These are phyloP conservation scores for Alauda arvensis DNA, from an alignment of 2,797 vertebrate genomes.

Conservation along the genomic window DNA sequence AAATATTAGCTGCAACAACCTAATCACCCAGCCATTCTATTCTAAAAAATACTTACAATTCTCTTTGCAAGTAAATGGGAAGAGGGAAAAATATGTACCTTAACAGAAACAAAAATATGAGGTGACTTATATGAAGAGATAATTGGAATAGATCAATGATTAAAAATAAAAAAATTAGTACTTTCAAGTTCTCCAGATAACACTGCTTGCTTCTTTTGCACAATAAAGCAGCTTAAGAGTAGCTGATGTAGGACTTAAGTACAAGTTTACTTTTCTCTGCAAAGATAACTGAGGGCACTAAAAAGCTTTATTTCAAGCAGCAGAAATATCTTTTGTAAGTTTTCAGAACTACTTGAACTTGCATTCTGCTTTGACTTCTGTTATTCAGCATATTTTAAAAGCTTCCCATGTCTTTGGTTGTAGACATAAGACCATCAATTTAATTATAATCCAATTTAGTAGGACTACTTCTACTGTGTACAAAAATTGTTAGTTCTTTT, in stretches of 20 bases:
- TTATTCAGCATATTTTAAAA: neutral
- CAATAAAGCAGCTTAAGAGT: neutral
- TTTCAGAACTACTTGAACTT: neutral
- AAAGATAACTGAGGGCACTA: neutral
- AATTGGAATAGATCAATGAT: neutral
- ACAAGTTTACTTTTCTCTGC: neutral
- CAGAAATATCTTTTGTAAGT: neutral
- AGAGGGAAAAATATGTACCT: neutral
- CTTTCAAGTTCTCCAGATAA: neutral
- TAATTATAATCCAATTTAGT: neutral
- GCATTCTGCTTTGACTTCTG: neutral
- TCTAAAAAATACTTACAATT: neutral
- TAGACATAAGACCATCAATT: neutral
- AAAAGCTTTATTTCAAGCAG: neutral
- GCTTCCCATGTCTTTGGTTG: neutral
- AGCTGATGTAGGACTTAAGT: neutral
- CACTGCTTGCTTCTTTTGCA: neutral
- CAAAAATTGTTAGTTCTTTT: neutral
- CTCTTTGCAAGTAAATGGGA: neutral
- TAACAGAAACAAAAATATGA: neutral
- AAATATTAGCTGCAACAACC: neutral
- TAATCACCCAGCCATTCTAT: neutral
- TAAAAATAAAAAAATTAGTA: neutral
- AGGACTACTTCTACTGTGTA: neutral
- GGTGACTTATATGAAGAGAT: neutral